These are phyloP conservation scores for Abrostola tripartita DNA, from an alignment of 2,888 invertebrate species.

Conservation along the genomic window DNA sequence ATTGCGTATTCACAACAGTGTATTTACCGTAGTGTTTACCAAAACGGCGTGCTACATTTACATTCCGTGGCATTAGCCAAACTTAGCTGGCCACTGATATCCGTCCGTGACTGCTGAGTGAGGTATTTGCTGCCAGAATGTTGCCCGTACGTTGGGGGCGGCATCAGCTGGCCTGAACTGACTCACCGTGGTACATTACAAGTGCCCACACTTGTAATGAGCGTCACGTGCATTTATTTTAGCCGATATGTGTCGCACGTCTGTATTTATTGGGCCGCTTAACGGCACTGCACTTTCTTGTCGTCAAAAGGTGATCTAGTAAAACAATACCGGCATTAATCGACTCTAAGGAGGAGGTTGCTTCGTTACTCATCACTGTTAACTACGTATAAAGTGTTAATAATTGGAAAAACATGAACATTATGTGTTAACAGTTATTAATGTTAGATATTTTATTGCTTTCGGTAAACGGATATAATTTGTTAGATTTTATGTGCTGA, in stretches of 20 bases:
- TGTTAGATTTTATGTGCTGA: too few relatives aligned
- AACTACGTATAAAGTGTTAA: too few relatives aligned
- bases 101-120: constrained; percentile 24
- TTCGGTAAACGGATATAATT: too few relatives aligned
- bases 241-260: constrained; percentile 47
- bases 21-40: constrained; percentile 1
- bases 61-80: constrained; percentile 8
- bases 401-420: too few relatives aligned
- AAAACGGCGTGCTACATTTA: constrained; percentile 6
- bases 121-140: constrained; percentile 30
- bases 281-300: constrained; percentile 77
- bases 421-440: too few relatives aligned
- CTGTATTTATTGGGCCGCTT: constrained; percentile 65
- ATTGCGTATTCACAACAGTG: neutral
- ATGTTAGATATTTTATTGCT: too few relatives aligned
- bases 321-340: constrained; percentile 42
- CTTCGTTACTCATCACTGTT: constrained; percentile 4
- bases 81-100: constrained; percentile 7
- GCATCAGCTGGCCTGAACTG: constrained; percentile 22
- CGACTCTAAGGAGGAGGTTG: constrained; percentile 1
- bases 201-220: constrained; percentile 44
- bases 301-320: constrained; percentile 50
- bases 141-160: constrained; percentile 29
- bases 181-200: constrained; percentile 35
- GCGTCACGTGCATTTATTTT: constrained; percentile 52